These are phyloP conservation scores for Colaptes auratus DNA, from an alignment of 2,113 vertebrate species.

Conservation along the genomic window DNA sequence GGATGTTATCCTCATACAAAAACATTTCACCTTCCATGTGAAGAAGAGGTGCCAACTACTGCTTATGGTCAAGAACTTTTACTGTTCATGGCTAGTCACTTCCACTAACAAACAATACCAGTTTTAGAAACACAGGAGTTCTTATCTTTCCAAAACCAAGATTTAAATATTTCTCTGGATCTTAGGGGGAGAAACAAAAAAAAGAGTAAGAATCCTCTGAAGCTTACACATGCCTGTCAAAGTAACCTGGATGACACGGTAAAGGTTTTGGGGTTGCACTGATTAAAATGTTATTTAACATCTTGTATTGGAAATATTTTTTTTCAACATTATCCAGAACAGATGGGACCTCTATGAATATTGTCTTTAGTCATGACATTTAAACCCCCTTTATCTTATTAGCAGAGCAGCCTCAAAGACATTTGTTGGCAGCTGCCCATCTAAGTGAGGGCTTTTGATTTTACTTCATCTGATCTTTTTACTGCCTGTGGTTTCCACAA, in stretches of 20 bases:
- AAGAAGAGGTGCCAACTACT: neutral
- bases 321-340: slow-evolving; percentile 10
- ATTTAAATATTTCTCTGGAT: neutral
- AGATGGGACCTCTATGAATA: neutral
- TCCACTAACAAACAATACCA: neutral
- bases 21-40: neutral
- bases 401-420: neutral
- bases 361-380: neutral
- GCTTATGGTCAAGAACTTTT: neutral
- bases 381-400: neutral
- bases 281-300: neutral
- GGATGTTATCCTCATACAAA: neutral
- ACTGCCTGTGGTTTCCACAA: neutral
- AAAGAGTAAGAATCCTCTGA: neutral
- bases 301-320: neutral
- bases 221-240: neutral
- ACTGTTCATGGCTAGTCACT: neutral
- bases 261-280: neutral
- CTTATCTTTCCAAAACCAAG: neutral
- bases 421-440: neutral
- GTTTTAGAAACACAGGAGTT: neutral
- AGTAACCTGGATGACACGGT: neutral
- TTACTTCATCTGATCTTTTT: neutral
- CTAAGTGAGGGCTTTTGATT: neutral
- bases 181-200: neutral